Evolutionary conservation across 2,113 vertebrate genomes (phyloP), one percentile per base, ranked within the genome.

Genomic region (Takifugu bimaculatus): DNA sequence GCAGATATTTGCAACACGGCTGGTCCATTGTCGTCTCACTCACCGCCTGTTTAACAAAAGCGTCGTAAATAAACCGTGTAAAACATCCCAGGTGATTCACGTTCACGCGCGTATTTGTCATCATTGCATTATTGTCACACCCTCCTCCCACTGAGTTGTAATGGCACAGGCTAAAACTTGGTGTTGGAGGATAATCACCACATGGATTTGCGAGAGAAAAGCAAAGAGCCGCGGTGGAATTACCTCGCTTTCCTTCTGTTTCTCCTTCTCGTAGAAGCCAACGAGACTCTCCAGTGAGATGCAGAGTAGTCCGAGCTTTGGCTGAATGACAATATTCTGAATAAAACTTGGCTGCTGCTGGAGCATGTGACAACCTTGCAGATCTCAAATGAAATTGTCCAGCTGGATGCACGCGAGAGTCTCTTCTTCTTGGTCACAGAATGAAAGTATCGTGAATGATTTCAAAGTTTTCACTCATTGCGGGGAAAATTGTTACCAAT

Each of bases 201-300:
- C 58, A 72, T 60, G 61, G 25, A 4, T 29, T 5, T 13, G 25
- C 32, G 25, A 44, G 35, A 32, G 28, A 32, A 42, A 6, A 20
- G 25, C 48, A 57, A 59, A 13, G 57, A 50, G 25, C n/a, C 25
- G 4, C n/a, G 2, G 1, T 44, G 14, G 26, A 12, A 1, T 63
- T 85, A 87, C 85, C 81, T 88, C 70, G 68, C 61, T 47, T 43
- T 76, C 48, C 49, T 5, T 49, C 15, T 1, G 77, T 54, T 77
- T 70, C 65, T 78, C 65, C 50, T 72, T 9, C 35, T 39, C 35
- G 35, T 39, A 39, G 35, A 39, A 39, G 35, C 35, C 2, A 39
- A 39, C 9, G 7, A 39, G 35, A 39, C 35, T 39, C 35, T 39
- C 35, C 35, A 10, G 15, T 15, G 45, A n/a, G 45, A 48, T n/a